Evolutionary conservation across 2,797 vertebrate species (phyloP), one percentile per base, ranked within the genome.

Genomic region (Eulemur albifrons): DNA sequence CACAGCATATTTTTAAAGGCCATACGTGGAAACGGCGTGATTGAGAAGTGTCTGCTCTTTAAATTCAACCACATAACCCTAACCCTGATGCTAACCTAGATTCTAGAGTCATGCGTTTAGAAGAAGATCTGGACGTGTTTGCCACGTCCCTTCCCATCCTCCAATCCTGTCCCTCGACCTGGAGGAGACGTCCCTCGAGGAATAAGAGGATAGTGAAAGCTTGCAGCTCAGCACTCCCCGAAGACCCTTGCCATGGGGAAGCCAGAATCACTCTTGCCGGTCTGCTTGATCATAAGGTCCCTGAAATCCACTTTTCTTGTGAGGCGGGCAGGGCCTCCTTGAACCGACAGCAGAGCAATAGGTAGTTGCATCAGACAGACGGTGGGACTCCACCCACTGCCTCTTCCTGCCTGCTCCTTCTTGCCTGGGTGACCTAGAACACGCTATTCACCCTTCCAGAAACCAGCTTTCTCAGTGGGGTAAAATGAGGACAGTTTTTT

Each of bases 251-350:
- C 13, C 1, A 0, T 12, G 21, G n/a, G 20, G 40, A 1, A 35
- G 38, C 10, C 30, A 0, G 12, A 23, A 1, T 32, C 23, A 0
- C 6, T 52, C 54, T 21, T 23, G 5, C 7, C 1, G 5, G 1
- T 9, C 61, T 14, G 18, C 12, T 0, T 18, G 40, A 10, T 35
- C 23, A 0, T 4, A 54, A 2, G 13, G 11, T 3, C 14, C 7
- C 18, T 20, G 14, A 40, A 12, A 20, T 2, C 18, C 11, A 15
- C 7, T 38, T 1, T 50, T 7, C 20, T 73, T 63, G 2, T 18
- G 0, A 43, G n/a, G 27, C 6, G 5, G 2, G 18, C 13, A 4
- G 14, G 20, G 0, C 12, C 1, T 5, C 40, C 48, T 13, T 4
- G 1, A 25, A 40, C 43, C 21, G 10, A 21, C 4, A 5, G 9